A percentile compares a stretch with the other conserved stretches of the same genome.
Evolutionary conservation across 2,888 invertebrate genomes (phyloP).

Genomic region (Calliphora vomitoria): DNA sequence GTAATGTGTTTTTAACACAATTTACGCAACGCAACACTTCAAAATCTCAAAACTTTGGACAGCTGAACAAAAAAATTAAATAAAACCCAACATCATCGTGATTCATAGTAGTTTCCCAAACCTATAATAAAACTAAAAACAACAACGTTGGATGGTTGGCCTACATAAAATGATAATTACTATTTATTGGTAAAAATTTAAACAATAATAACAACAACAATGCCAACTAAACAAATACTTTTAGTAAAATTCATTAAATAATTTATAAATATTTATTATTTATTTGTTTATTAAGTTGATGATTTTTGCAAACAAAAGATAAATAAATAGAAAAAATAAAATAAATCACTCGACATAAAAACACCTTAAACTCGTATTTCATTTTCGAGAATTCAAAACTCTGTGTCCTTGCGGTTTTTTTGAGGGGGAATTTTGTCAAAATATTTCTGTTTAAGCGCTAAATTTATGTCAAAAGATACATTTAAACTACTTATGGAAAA

Average conservation of each 20-base stretch:
- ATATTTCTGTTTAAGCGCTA: conserved; percentile 7
- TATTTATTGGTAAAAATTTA: conserved; percentile 12
- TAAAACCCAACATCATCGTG: conserved; percentile 17
- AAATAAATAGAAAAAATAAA: neutral
- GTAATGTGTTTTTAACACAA: neutral
- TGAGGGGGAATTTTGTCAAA: conserved; percentile 16
- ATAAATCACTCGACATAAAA: neutral
- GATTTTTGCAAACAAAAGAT: conserved; percentile 2
- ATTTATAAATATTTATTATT: conserved; percentile 44
- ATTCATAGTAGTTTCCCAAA: conserved; percentile 63
- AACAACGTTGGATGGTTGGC: conserved; percentile 48
- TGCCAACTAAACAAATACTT: neutral
- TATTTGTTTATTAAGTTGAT: neutral
- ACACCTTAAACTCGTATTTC: conserved; percentile 3
- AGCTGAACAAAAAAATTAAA: neutral
- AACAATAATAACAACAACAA: neutral
- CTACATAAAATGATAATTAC: conserved; percentile 52
- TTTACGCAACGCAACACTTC: conserved; percentile 11
- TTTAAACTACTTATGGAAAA: neutral
- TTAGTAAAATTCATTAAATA: conserved; percentile 9
- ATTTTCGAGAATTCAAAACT: conserved; percentile 27
- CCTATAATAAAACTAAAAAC: neutral
- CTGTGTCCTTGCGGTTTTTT: conserved; percentile 45
- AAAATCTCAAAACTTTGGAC: neutral
- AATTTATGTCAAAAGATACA: conserved; percentile 12